These are phyloP conservation scores for Oncorhynchus gorbuscha DNA, from an alignment of 2,113 vertebrate species.

Conservation along the genomic window DNA sequence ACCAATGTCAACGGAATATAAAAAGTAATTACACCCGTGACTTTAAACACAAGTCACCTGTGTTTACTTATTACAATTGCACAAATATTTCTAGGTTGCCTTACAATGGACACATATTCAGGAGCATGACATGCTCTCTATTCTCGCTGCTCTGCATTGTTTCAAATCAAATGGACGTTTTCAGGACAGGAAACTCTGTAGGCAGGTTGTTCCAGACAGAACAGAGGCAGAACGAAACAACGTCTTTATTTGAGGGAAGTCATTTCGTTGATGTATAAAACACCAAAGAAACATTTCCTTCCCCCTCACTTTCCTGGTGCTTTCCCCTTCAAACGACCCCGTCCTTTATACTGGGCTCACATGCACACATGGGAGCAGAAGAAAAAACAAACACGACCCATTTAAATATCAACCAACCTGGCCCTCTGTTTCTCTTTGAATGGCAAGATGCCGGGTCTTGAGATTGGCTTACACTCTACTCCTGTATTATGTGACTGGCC, in stretches of 20 bases:
- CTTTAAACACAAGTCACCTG: too few relatives aligned
- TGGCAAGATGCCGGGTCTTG: conserved; percentile 34
- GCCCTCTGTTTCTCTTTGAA: conserved; percentile 59
- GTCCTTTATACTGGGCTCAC: conserved; percentile 69
- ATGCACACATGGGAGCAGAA: conserved; percentile 64
- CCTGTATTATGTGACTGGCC: background rate
- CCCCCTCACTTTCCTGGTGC: conserved; percentile 68
- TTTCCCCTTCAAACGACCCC: conserved; percentile 67
- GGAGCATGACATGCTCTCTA: conserved; percentile 58
- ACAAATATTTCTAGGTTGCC: conserved; percentile 32
- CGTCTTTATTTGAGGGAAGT: conserved; percentile 77
- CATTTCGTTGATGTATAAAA: conserved; percentile 78
- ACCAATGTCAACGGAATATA: too few relatives aligned
- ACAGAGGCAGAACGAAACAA: conserved; percentile 59
- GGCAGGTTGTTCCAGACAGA: conserved; percentile 69
- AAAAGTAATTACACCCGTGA: too few relatives aligned
- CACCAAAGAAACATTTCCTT: conserved; percentile 76
- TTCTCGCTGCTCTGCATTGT: conserved; percentile 64
- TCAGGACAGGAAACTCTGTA: conserved; percentile 66
- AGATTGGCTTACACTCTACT: conserved; percentile 10
- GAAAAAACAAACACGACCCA: conserved; percentile 72
- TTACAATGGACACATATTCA: conserved; percentile 44
- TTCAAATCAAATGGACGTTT: conserved; percentile 51
- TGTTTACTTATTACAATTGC: background rate
- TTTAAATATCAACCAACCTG: conserved; percentile 70